Percentiles rank a stretch among this genome's conserved stretches.
Conservation (phyloP, 2,797 vertebrate species). For the Enteromius paludinosus region DNA sequence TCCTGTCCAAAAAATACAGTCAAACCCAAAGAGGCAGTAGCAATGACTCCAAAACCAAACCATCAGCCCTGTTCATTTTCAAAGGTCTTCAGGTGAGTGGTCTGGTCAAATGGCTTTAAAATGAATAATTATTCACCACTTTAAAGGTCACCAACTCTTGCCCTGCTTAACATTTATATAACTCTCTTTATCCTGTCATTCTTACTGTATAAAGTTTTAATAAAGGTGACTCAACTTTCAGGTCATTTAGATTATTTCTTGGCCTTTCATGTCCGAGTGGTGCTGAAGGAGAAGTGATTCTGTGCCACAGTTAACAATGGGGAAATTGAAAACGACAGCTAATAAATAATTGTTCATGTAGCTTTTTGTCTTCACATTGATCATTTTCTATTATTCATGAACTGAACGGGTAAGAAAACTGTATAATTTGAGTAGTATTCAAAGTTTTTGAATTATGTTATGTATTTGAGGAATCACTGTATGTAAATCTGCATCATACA, state of each 20-base stretch:
- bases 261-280: not conserved
- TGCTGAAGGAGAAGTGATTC: not conserved
- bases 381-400: not conserved
- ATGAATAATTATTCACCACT: constrained; percentile 31
- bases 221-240: constrained; percentile 24
- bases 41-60: constrained; percentile 21
- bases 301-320: constrained; percentile 3
- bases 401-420: not conserved
- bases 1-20: constrained; percentile 10
- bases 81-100: constrained; percentile 31
- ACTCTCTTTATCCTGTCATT: constrained; percentile 38
- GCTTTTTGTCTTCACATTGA: not conserved
- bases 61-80: constrained; percentile 10
- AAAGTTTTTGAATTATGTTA: not conserved
- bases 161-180: constrained; percentile 24
- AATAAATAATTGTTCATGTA: not conserved
- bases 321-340: not conserved
- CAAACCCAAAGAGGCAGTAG: not conserved
- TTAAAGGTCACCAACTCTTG: constrained; percentile 46
- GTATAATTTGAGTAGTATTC: not conserved
- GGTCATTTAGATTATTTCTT: constrained; percentile 5
- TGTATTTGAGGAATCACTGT: not conserved
- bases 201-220: constrained; percentile 36
- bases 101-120: constrained; percentile 31
- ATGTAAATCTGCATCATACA: not conserved